A percentile compares a stretch with the other conserved stretches of the same genome.
Conservation (phyloP, 2,797 vertebrate species). For the Urophycis tenuis region DNA sequence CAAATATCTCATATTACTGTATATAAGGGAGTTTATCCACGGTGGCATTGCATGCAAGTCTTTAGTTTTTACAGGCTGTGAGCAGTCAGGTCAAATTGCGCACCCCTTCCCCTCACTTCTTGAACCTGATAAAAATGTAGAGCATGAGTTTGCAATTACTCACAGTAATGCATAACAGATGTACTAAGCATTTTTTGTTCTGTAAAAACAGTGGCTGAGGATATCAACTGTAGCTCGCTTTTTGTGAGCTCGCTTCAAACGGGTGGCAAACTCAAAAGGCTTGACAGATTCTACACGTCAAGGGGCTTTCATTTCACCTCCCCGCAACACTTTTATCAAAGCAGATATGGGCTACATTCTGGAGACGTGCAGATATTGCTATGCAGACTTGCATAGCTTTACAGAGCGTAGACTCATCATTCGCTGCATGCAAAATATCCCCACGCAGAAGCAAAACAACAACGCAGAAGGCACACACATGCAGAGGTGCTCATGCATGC, state of each 20-base stretch:
- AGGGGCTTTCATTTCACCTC: background rate
- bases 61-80: background rate
- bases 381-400: background rate
- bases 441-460: background rate
- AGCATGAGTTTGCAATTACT: background rate
- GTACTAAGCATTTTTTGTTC: background rate
- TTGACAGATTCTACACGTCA: background rate
- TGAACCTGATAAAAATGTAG: conserved; percentile 14
- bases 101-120: conserved; percentile 9
- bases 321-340: background rate
- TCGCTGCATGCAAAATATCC: background rate
- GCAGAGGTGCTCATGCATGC: background rate
- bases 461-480: background rate
- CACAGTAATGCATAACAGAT: conserved; percentile 9
- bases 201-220: background rate
- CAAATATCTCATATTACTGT: background rate
- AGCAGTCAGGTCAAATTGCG: conserved; percentile 14
- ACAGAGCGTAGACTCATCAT: background rate
- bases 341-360: background rate
- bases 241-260: background rate
- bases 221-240: background rate
- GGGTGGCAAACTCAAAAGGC: background rate
- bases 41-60: conserved; percentile 26
- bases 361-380: background rate
- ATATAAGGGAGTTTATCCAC: conserved; percentile 7